phyloP scores from a whole-genome alignment of 1,140 invertebrate species.

The Zaprionus gabonicus region DNA sequence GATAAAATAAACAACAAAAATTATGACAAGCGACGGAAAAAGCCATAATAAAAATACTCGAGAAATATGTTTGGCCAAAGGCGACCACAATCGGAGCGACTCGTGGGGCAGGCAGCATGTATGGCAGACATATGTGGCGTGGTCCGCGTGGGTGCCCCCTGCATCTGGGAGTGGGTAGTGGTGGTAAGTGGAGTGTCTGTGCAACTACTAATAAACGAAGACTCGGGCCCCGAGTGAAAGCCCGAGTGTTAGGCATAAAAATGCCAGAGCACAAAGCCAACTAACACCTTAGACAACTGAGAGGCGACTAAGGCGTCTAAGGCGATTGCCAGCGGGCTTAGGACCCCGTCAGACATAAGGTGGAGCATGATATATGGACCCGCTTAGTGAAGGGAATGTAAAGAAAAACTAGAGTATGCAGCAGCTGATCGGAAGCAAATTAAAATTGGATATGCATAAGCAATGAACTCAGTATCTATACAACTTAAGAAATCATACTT shows the following conservation, averaged over 20 bases:
- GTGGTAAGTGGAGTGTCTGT: slow-evolving; percentile 15
- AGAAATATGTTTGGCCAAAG: slow-evolving; percentile 53
- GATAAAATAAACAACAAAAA: slow-evolving; percentile 80
- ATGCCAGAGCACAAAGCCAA: slow-evolving; percentile 65
- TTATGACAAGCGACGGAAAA: slow-evolving; percentile 65
- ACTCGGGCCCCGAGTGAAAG: slow-evolving; percentile 29
- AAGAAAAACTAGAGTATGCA: background rate
- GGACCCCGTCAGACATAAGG: slow-evolving; percentile 24
- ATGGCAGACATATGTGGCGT: slow-evolving; percentile 14
- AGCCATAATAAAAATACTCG: slow-evolving; percentile 68
- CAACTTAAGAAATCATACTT: too few species aligned
- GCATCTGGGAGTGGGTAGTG: slow-evolving; percentile 40
- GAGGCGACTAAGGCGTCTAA: slow-evolving; percentile 39
- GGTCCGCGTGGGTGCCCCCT: slow-evolving; percentile 21
- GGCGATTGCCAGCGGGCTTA: slow-evolving; percentile 33
- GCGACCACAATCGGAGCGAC: slow-evolving; percentile 44
- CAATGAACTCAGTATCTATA: background rate
- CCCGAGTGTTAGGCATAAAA: slow-evolving; percentile 66
- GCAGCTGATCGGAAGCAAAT: background rate
- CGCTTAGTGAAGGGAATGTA: slow-evolving; percentile 2
- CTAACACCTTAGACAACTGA: slow-evolving; percentile 55
- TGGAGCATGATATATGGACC: slow-evolving; percentile 8
- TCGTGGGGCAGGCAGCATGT: slow-evolving; percentile 15
- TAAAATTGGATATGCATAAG: background rate
- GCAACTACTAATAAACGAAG: slow-evolving; percentile 66